Evolutionary conservation across 2,113 vertebrate species (phyloP).

Genomic region (Nycticryphes semicollaris): DNA sequence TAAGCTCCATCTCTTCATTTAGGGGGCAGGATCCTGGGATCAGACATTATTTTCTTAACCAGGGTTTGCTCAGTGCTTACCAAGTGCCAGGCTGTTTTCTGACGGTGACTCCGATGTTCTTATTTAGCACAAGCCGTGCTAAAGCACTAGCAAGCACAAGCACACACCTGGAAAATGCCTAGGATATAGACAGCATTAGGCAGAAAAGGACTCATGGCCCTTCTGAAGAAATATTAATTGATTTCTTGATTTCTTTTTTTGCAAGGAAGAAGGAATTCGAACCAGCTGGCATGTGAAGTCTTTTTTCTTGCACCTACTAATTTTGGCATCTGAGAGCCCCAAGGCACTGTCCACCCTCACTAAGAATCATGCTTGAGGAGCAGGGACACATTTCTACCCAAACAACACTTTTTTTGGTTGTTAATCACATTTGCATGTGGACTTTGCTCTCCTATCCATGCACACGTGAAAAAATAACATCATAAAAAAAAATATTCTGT

Average conservation of each 20-base stretch:
- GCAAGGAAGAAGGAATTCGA: not conserved
- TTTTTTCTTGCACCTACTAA: not conserved
- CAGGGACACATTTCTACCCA: not conserved
- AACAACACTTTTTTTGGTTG: not conserved
- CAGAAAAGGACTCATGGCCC: not conserved
- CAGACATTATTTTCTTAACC: not conserved
- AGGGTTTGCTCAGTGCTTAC: not conserved
- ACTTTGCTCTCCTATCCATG: not conserved
- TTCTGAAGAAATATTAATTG: not conserved
- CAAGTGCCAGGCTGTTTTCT: not conserved
- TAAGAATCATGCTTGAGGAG: not conserved
- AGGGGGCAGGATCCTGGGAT: not conserved
- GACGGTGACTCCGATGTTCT: not conserved
- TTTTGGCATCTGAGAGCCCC: not conserved
- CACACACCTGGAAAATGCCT: not conserved
- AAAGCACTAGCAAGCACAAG: not conserved
- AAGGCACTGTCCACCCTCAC: not conserved
- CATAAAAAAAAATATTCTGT: not conserved
- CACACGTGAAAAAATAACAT: accelerated
- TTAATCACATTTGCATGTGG: not conserved
- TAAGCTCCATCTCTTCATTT: not conserved
- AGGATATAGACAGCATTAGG: not conserved
- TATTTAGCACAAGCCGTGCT: not conserved
- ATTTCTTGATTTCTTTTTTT: not conserved
- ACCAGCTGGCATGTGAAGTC: not conserved